Conservation (phyloP, 2,797 vertebrate species). For the Parauchenoglanis punctatus region DNA sequence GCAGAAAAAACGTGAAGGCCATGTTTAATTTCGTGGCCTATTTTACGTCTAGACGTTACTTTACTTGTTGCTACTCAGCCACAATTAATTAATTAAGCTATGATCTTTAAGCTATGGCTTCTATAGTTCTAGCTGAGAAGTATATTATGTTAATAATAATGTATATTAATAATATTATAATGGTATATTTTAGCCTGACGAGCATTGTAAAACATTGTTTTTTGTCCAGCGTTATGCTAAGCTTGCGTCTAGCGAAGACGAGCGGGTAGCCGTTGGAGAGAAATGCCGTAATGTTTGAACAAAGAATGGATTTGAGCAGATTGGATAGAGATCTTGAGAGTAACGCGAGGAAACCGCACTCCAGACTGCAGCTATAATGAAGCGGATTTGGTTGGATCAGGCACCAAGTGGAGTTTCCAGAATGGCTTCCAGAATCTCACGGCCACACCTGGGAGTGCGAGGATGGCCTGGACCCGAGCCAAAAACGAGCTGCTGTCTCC, state of each 20-base stretch:
- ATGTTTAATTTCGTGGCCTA: too few relatives aligned
- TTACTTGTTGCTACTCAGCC: too few relatives aligned
- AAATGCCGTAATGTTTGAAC: background rate
- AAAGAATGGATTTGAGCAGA: background rate
- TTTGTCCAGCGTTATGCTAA: background rate
- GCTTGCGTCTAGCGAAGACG: background rate
- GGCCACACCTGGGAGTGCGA: slow-evolving; percentile 57
- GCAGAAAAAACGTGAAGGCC: too few relatives aligned
- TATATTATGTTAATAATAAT: too few relatives aligned
- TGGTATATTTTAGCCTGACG: background rate
- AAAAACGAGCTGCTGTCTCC: slow-evolving; percentile 30
- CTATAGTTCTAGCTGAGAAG: too few relatives aligned
- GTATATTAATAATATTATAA: too few relatives aligned
- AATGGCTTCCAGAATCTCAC: slow-evolving; percentile 69
- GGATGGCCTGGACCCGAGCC: slow-evolving; percentile 22
- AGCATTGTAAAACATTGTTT: background rate
- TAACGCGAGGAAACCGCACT: slow-evolving; percentile 4
- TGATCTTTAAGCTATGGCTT: background rate
- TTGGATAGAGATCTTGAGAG: background rate
- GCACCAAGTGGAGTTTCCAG: slow-evolving; percentile 64
- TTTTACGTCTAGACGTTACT: too few relatives aligned
- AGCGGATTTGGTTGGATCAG: slow-evolving; percentile 72
- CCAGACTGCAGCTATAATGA: slow-evolving; percentile 63
- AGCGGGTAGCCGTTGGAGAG: background rate
- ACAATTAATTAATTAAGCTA: too few relatives aligned